Percentiles rank a stretch among this genome's conserved stretches.
Evolutionary conservation across 1,140 invertebrate genomes (phyloP).

Genomic region (Drosophila melanica): DNA sequence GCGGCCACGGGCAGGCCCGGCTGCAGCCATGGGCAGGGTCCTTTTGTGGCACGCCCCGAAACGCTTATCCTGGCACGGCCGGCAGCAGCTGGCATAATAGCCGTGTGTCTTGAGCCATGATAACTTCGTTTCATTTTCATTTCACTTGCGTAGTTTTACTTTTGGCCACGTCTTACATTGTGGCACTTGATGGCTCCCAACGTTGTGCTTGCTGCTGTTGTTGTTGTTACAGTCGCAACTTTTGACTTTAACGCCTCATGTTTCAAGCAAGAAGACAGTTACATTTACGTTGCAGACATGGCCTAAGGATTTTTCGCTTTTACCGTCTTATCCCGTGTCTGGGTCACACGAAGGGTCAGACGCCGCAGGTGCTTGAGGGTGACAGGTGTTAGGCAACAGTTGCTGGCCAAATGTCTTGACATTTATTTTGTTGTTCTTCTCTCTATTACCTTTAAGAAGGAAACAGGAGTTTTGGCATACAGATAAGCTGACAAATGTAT

Average conservation of each 20-base stretch:
- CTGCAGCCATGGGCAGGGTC: not conserved
- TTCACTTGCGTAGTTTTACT: conserved; percentile 45
- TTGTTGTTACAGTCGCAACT: conserved; percentile 41
- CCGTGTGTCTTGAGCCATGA: conserved; percentile 62
- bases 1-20: not conserved
- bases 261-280: conserved; percentile 45
- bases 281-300: conserved; percentile 49
- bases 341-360: conserved; percentile 23
- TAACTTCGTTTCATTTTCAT: conserved; percentile 77
- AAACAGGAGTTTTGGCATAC: not conserved
- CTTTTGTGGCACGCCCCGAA: conserved; percentile 29
- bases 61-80: conserved; percentile 50
- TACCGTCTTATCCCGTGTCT: conserved; percentile 14
- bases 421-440: conserved; percentile 1
- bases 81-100: conserved; percentile 54
- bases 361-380: conserved; percentile 13
- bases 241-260: conserved; percentile 75
- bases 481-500: conserved; percentile 33
- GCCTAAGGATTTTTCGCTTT: conserved; percentile 42
- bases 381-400: conserved; percentile 11
- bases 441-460: not conserved
- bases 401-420: conserved; percentile 31
- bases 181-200: conserved; percentile 54
- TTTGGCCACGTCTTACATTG: conserved; percentile 37
- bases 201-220: conserved; percentile 17